Evolutionary conservation across 2,113 vertebrate genomes (phyloP).

Genomic region (Antechinus flavipes): DNA sequence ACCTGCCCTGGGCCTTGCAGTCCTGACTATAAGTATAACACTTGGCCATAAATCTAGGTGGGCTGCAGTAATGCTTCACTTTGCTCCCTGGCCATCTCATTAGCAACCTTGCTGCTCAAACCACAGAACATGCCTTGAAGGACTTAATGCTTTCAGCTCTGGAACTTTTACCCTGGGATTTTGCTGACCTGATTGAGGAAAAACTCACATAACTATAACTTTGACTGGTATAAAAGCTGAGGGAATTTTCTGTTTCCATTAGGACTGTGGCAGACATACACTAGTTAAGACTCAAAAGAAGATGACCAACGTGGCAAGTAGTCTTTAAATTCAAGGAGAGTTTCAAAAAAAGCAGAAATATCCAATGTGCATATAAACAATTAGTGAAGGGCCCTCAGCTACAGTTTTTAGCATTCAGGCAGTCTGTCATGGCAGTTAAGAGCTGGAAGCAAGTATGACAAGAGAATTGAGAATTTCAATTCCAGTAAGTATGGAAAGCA

Average conservation of each 20-base stretch:
- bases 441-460: background rate
- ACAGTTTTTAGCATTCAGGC: background rate
- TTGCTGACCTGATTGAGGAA: background rate
- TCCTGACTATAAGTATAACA: background rate
- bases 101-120: background rate
- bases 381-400: background rate
- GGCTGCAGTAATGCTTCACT: background rate
- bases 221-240: background rate
- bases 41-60: background rate
- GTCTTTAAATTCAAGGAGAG: background rate
- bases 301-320: background rate
- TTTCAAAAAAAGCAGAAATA: background rate
- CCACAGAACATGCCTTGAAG: slow-evolving; percentile 1
- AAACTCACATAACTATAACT: background rate
- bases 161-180: background rate
- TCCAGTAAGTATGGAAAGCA: background rate
- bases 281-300: background rate
- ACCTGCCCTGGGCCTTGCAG: background rate
- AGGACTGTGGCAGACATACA: background rate
- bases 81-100: background rate
- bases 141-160: slow-evolving; percentile 5
- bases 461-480: background rate
- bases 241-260: background rate
- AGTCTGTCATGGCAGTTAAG: background rate
- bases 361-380: slow-evolving; percentile 6